Conservation (phyloP, 2,888 invertebrate genomes). For the Leptopilina syphax region DNA sequence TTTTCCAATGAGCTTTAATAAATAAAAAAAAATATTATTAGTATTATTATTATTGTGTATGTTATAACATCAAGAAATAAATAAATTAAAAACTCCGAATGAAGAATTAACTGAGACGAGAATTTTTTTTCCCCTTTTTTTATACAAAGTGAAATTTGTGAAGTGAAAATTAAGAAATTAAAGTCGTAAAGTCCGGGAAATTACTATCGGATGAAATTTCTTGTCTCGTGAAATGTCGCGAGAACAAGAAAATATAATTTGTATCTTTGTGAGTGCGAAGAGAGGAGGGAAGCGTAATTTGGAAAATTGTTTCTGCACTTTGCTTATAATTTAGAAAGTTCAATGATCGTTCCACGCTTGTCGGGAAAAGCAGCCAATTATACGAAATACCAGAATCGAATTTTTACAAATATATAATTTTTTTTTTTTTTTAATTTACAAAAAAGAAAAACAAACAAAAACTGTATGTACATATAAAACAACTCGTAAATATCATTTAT, state of each 20-base stretch:
- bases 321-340: slow-evolving; percentile 19
- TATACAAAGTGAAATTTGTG: neutral
- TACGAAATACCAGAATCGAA: neutral
- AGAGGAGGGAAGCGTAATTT: slow-evolving; percentile 2
- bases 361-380: slow-evolving; percentile 23
- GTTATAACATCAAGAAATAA: no score
- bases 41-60: no score
- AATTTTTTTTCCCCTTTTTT: neutral
- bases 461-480: slow-evolving; percentile 16
- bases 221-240: slow-evolving; percentile 22
- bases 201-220: slow-evolving; percentile 17
- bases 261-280: slow-evolving; percentile 12
- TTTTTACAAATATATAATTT: neutral
- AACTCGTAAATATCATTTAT: slow-evolving; percentile 28
- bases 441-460: no score
- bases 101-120: neutral
- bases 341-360: neutral
- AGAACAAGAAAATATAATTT: slow-evolving; percentile 2
- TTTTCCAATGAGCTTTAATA: no score
- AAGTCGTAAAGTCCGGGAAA: slow-evolving; percentile 5
- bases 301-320: slow-evolving; percentile 25
- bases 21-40: no score
- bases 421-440: no score
- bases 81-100: no score
- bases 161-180: slow-evolving; percentile 14